Conservation (phyloP, 2,797 vertebrate species). For the Perodicticus potto region DNA sequence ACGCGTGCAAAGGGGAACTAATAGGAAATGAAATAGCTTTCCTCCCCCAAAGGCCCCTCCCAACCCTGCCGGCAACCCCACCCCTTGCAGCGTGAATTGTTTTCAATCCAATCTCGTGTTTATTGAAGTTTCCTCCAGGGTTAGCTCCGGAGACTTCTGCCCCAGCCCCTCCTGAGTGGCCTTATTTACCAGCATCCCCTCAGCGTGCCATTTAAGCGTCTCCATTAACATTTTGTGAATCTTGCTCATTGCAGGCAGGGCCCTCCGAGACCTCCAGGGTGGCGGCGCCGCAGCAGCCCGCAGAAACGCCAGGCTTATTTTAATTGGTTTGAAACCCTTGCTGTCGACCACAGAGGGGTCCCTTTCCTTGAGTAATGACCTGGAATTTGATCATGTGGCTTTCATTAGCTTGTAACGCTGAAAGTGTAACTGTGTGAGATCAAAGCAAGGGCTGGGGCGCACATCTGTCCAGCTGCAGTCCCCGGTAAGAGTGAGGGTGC, state of each 20-base stretch:
- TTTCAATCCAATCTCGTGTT: conserved; percentile 59
- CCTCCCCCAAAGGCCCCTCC: neutral
- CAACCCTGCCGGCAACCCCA: neutral
- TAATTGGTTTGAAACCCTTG: conserved; percentile 80
- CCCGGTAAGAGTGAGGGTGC: rapidly evolving
- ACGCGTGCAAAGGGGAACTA: conserved; percentile 1
- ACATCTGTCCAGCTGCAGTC: neutral
- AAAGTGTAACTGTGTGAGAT: conserved; percentile 52
- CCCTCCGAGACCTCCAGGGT: neutral
- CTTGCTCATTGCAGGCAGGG: conserved; percentile 79
- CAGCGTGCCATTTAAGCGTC: conserved; percentile 84
- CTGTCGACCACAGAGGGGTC: conserved; percentile 72
- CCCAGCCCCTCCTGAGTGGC: conserved; percentile 56
- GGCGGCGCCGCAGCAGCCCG: conserved; percentile 26
- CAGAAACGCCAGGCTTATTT: conserved; percentile 59
- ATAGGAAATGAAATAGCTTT: neutral
- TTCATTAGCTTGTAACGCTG: conserved; percentile 73
- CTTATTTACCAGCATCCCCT: conserved; percentile 75
- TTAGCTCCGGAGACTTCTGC: neutral
- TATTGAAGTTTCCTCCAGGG: conserved; percentile 66
- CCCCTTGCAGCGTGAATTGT: neutral
- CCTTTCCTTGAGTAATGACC: conserved; percentile 84
- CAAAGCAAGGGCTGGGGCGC: conserved; percentile 49
- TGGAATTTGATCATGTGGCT: conserved; percentile 77
- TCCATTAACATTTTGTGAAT: conserved; percentile 88